phyloP scores from a whole-genome alignment of 2,888 invertebrate genomes.

The Agrotis clavis region DNA sequence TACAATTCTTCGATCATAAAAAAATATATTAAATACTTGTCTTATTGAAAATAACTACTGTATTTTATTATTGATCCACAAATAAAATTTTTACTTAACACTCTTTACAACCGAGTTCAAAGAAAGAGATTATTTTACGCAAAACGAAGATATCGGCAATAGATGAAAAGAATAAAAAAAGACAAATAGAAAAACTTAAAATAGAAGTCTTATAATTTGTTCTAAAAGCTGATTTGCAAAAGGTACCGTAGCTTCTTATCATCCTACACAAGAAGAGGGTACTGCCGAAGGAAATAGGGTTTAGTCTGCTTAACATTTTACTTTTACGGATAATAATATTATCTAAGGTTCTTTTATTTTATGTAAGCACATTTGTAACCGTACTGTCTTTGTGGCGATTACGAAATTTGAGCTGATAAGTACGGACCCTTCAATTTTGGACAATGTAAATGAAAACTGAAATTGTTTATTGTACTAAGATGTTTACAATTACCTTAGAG shows the following conservation, averaged over 20 bases:
- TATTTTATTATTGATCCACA: too few relatives aligned
- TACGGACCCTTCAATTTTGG: too few relatives aligned
- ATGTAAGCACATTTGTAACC: not conserved
- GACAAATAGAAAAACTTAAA: not conserved
- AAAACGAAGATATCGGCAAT: not conserved
- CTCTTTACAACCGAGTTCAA: not conserved
- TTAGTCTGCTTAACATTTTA: slow-evolving; percentile 38
- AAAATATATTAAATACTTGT: too few relatives aligned
- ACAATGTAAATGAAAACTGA: too few relatives aligned
- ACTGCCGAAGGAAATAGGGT: slow-evolving; percentile 32
- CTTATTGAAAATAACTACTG: too few relatives aligned
- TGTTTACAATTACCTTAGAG: too few relatives aligned
- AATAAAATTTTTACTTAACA: too few relatives aligned
- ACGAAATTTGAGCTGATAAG: not conserved
- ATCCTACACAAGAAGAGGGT: slow-evolving; percentile 44
- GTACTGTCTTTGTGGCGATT: not conserved
- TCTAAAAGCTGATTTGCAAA: slow-evolving; percentile 39
- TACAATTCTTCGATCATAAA: not conserved
- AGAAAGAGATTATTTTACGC: not conserved
- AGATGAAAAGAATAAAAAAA: not conserved
- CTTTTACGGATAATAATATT: slow-evolving; percentile 33
- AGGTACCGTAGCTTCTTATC: slow-evolving; percentile 33
- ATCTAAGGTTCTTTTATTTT: slow-evolving; percentile 11
- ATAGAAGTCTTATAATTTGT: slow-evolving; percentile 35
- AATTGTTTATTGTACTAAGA: too few relatives aligned